Conservation (phyloP, 2,888 invertebrate genomes). For the Amphimallon solstitiale region DNA sequence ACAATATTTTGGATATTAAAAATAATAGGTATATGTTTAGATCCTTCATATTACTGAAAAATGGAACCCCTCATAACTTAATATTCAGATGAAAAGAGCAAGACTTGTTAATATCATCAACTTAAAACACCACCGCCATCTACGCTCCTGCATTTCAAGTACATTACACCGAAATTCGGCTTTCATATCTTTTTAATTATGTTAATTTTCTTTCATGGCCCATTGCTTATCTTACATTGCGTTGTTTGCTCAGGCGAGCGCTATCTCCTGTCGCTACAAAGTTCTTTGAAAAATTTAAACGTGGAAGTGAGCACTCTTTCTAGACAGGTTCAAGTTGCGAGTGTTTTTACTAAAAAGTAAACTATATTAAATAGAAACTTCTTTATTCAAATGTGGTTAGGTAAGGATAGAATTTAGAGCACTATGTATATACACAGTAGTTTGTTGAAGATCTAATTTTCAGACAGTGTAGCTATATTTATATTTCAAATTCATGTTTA, state of each 20-base stretch:
- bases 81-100: constrained; percentile 16
- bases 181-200: constrained; percentile 53
- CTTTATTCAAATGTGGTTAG: too few relatives aligned
- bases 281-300: constrained; percentile 15
- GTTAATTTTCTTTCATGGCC: constrained; percentile 51
- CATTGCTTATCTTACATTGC: constrained; percentile 50
- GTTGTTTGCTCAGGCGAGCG: constrained; percentile 45
- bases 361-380: neutral
- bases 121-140: constrained; percentile 18
- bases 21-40: too few relatives aligned
- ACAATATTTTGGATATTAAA: too few relatives aligned
- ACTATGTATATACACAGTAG: too few relatives aligned
- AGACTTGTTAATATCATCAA: constrained; percentile 17
- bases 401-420: too few relatives aligned
- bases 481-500: too few relatives aligned
- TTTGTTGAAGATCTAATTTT: too few relatives aligned
- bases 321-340: neutral
- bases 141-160: constrained; percentile 24
- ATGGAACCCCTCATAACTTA: neutral
- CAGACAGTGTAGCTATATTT: too few relatives aligned
- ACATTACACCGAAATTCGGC: constrained; percentile 30
- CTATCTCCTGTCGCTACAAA: constrained; percentile 29
- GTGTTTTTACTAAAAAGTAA: neutral
- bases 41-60: too few relatives aligned
- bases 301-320: constrained; percentile 7